phyloP scores from a whole-genome alignment of 64 coral and sea anemone species.

The Cladopsammia gracilis region DNA sequence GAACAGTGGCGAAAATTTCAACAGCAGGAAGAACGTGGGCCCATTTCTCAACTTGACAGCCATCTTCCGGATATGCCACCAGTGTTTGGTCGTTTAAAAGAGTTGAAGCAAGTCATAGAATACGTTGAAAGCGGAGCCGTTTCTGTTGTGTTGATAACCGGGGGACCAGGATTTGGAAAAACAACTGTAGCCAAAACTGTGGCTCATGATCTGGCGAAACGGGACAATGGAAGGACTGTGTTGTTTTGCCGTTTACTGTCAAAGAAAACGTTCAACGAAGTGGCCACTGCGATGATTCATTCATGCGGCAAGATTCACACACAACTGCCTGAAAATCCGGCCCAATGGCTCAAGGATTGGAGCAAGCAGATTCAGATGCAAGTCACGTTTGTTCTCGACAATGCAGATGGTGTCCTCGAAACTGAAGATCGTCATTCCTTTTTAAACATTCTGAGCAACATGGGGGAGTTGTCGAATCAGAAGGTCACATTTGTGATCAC shows the following conservation, averaged over 20 bases:
- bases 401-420: constrained; percentile 41
- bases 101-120: background rate
- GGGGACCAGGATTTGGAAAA: constrained; percentile 55
- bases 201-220: constrained; percentile 19
- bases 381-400: constrained; percentile 31
- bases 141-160: constrained; percentile 32
- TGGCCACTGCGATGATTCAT: constrained; percentile 18
- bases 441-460: constrained; percentile 27
- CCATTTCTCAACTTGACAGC: no score
- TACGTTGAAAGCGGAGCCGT: background rate
- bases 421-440: background rate
- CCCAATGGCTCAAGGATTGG: constrained; percentile 31
- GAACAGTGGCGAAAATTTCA: no score
- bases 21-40: no score
- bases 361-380: constrained; percentile 16
- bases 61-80: no score
- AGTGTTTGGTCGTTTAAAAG: constrained; percentile 33
- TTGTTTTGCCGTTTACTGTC: constrained; percentile 24
- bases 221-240: background rate
- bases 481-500: constrained; percentile 51
- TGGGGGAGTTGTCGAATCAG: constrained; percentile 32
- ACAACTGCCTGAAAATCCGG: background rate
- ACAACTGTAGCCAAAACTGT: constrained; percentile 39
- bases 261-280: constrained; percentile 26
- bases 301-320: constrained; percentile 16